These are phyloP conservation scores for Porites cylindrica DNA, from an alignment of 92 coral and sea anemone species.

Conservation along the genomic window DNA sequence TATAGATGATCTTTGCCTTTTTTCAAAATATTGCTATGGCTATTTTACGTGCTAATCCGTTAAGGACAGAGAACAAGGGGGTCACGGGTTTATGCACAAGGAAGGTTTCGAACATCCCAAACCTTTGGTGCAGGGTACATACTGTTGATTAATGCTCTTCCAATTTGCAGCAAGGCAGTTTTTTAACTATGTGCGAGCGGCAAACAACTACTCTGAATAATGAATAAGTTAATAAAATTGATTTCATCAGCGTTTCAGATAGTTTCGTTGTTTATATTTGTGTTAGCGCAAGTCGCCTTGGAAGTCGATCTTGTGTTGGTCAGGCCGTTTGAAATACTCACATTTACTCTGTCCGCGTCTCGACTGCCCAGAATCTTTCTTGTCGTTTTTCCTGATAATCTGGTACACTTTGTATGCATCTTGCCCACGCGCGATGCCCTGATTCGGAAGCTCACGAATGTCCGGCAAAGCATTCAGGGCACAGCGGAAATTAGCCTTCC, in stretches of 20 bases:
- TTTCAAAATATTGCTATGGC: too few relatives aligned
- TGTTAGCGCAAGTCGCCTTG: neutral
- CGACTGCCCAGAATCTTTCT: constrained; percentile 30
- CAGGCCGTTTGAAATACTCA: constrained; percentile 1
- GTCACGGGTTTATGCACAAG: constrained; percentile 23
- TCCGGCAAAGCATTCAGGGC: constrained; percentile 99
- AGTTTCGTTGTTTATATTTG: neutral
- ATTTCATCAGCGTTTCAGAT: constrained; percentile 5
- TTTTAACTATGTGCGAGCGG: neutral
- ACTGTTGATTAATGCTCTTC: neutral
- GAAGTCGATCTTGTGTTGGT: neutral
- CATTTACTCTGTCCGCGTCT: constrained; percentile 32
- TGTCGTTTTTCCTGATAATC: constrained; percentile 64
- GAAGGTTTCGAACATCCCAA: neutral
- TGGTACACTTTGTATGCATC: constrained; percentile 94
- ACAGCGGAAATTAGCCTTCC: constrained; percentile 99
- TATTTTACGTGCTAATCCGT: too few relatives aligned
- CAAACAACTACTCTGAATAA: neutral
- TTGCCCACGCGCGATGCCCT: constrained; percentile 90
- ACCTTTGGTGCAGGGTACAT: neutral
- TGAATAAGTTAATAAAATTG: neutral
- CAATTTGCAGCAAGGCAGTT: neutral
- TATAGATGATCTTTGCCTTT: too few relatives aligned
- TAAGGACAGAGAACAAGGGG: neutral
- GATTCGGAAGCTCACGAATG: constrained; percentile 83